Evolutionary conservation across 2,888 invertebrate genomes (phyloP), one percentile per base, ranked within the genome.

Genomic region (Iselma pallidipennis): DNA sequence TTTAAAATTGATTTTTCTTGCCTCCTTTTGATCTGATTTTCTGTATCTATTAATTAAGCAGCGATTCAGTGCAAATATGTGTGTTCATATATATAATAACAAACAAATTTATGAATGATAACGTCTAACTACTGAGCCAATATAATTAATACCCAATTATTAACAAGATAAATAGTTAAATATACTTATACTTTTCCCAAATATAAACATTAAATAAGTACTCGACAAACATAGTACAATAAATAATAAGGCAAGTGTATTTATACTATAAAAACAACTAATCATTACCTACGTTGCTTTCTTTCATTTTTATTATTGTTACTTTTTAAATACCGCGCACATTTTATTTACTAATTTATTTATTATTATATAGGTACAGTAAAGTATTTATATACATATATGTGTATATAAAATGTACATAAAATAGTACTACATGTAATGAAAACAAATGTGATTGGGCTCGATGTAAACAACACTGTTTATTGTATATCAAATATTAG

Each of bases 401-500:
- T 2, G 7, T 26, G 3, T 26, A 26, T 26, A 26, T 6, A 26
- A 26, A 5, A 5, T 26, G 6, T 26, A 26, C 4, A 26, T 37
- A 37, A 4, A 16, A 37, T 14, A 2, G 5, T 14, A 37, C 14
- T 31, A 31, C n/a, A 10, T 56, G 59, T 67, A 16, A 50, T 69
- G 71, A 73, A 74, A 76, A 76, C 75, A 69, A 74, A 73, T 37
- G 75, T 76, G 76, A 76, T 76, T 74, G 74, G 68, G 72, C 72
- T 74, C 70, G 71, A 68, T 69, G 74, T 69, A 69, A 72, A 73
- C 73, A 76, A 76, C 73, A 74, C 59, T 73, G 76, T 74, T 74
- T 75, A 74, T 72, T 68, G 66, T 37, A 16, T 72, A 74, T 75
- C 76, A 77, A 78, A 78, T 78, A 78, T 77, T 77, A 74, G 75